Conservation (phyloP, 2,113 vertebrate species). For the Polypterus bichir region DNA sequence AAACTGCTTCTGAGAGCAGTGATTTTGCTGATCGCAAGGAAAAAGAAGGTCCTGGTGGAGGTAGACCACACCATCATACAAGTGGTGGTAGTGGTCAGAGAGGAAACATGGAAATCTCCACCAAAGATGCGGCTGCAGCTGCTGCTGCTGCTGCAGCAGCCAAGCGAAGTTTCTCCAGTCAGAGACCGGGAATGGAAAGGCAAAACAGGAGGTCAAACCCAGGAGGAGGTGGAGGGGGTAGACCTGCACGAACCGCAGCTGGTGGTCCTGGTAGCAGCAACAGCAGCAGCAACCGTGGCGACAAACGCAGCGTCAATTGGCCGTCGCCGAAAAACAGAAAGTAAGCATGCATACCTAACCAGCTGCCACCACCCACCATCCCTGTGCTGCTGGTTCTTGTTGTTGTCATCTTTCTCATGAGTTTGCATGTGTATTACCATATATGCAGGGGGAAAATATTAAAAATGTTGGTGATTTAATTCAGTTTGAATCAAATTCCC, state of each 20-base stretch:
- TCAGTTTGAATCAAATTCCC: too few relatives aligned
- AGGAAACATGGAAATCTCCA: constrained; percentile 45
- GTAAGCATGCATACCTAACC: constrained; percentile 27
- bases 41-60: constrained; percentile 40
- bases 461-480: too few relatives aligned
- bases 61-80: background rate
- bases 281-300: constrained; percentile 47
- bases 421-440: background rate
- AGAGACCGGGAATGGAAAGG: constrained; percentile 78
- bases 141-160: constrained; percentile 41
- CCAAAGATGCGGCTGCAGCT: constrained; percentile 36
- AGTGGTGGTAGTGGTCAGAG: constrained; percentile 37
- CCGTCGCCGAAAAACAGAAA: constrained; percentile 82
- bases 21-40: constrained; percentile 80
- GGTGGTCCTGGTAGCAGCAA: constrained; percentile 38
- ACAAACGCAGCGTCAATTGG: constrained; percentile 67
- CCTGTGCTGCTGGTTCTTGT: background rate
- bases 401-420: background rate
- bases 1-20: constrained; percentile 83
- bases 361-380: background rate
- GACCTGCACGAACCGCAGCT: constrained; percentile 43
- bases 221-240: constrained; percentile 46
- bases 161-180: constrained; percentile 83
- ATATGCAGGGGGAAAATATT: too few relatives aligned
- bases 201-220: constrained; percentile 65